Evolutionary conservation across 92 coral and sea anemone species (phyloP).

Genomic region (Heliopora coerulea): DNA sequence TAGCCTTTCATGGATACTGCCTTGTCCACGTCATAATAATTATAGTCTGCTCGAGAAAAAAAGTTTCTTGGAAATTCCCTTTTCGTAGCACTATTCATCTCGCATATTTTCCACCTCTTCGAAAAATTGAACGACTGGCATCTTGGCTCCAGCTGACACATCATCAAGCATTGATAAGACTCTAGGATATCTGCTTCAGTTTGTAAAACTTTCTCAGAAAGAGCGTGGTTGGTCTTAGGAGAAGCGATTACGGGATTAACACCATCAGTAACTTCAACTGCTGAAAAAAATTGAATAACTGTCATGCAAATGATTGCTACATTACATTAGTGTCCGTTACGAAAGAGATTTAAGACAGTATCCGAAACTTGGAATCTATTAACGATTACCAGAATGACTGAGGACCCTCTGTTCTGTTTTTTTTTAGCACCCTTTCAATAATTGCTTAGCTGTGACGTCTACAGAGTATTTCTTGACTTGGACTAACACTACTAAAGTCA

Average conservation of each 20-base stretch:
- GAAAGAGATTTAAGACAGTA: too few relatives aligned
- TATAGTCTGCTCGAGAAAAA: neutral
- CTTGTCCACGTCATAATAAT: neutral
- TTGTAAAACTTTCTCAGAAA: conserved; percentile 1
- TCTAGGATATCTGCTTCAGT: neutral
- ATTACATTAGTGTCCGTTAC: too few relatives aligned
- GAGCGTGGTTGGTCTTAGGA: neutral
- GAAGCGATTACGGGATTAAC: neutral
- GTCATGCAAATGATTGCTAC: neutral
- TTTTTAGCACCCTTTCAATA: too few relatives aligned
- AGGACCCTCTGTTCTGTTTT: too few relatives aligned
- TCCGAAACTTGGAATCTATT: too few relatives aligned
- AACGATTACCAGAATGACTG: too few relatives aligned
- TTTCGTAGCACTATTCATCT: conserved; percentile 8
- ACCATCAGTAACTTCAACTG: too few relatives aligned
- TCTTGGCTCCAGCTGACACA: conserved; percentile 2
- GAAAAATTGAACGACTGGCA: conserved; percentile 34
- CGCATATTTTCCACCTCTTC: conserved; percentile 3
- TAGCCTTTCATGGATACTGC: neutral
- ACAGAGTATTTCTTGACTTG: too few relatives aligned
- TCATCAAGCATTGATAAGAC: conserved; percentile 10
- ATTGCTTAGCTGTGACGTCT: too few relatives aligned
- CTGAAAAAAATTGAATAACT: too few relatives aligned
- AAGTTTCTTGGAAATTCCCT: neutral
- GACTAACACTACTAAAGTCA: too few relatives aligned